A percentile compares a stretch with the other conserved stretches of the same genome.
phyloP scores from a whole-genome alignment of 2,113 vertebrate species.

The Hemibates koningsi region DNA sequence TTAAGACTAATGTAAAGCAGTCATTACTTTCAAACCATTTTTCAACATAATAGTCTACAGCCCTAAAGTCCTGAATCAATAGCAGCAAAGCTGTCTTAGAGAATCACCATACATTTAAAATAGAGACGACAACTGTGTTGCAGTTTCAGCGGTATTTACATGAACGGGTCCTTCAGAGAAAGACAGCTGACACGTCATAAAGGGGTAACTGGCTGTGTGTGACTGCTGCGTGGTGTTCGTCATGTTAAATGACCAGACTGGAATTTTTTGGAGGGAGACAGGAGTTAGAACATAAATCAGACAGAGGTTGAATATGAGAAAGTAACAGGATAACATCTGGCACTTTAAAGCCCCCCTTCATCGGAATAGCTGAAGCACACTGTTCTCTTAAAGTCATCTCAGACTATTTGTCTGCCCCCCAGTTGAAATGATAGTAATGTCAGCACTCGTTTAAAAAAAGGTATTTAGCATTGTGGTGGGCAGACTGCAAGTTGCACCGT shows the following conservation, averaged over 20 bases:
- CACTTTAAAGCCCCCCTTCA: background rate
- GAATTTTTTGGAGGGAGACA: background rate
- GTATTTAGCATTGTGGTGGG: background rate
- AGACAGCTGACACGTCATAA: no score
- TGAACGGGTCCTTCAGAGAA: background rate
- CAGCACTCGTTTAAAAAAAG: background rate
- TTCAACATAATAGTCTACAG: accelerated
- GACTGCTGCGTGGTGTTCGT: background rate
- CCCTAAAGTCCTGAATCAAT: background rate
- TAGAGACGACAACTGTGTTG: background rate
- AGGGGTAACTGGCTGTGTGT: no score
- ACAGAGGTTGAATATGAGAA: background rate
- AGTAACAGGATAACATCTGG: background rate
- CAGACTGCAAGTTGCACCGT: background rate
- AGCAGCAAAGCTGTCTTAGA: background rate
- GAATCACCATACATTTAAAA: background rate
- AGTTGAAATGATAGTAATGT: background rate
- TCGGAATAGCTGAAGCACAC: background rate
- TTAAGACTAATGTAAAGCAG: background rate
- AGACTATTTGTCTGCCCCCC: background rate
- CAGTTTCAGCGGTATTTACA: background rate
- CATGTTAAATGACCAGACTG: background rate
- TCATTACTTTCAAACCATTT: background rate
- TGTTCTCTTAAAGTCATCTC: background rate
- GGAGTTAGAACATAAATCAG: background rate